phyloP scores from a whole-genome alignment of 92 coral and sea anemone species.

The Palythoa grandiflora region DNA sequence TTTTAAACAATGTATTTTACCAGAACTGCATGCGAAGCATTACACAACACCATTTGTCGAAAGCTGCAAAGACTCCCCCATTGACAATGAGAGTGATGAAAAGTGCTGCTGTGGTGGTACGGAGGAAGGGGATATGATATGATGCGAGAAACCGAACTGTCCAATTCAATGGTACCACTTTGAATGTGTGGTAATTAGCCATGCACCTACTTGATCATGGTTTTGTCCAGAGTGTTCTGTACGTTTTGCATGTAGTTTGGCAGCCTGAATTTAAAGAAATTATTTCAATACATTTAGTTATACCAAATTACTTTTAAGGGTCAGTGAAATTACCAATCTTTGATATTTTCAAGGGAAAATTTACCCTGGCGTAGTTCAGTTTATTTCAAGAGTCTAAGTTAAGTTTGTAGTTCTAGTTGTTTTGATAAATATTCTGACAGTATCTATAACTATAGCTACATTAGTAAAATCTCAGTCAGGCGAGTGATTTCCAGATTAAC shows the following conservation, averaged over 20 bases:
- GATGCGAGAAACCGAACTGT: not conserved
- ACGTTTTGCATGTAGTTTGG: not conserved
- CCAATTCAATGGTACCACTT: not conserved
- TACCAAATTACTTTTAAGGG: too few species aligned
- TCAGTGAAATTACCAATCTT: too few species aligned
- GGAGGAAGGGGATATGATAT: not conserved
- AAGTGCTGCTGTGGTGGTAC: not conserved
- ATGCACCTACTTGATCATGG: not conserved
- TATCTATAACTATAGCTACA: too few species aligned
- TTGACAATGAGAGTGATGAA: too few species aligned
- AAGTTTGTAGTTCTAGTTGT: too few species aligned
- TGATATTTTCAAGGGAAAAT: not conserved
- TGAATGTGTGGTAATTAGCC: not conserved
- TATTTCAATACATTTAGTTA: too few species aligned
- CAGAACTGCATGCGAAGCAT: not conserved
- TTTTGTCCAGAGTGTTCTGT: not conserved
- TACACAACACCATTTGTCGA: not conserved
- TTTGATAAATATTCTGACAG: too few species aligned
- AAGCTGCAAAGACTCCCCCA: too few species aligned
- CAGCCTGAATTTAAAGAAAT: too few species aligned
- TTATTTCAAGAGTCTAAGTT: too few species aligned
- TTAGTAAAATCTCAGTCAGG: too few species aligned
- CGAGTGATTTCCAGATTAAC: too few species aligned
- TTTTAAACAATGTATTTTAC: not conserved
- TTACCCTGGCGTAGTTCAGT: not conserved